These are phyloP conservation scores for Cerastis rubricosa DNA, from an alignment of 2,888 invertebrate species.

Conservation along the genomic window DNA sequence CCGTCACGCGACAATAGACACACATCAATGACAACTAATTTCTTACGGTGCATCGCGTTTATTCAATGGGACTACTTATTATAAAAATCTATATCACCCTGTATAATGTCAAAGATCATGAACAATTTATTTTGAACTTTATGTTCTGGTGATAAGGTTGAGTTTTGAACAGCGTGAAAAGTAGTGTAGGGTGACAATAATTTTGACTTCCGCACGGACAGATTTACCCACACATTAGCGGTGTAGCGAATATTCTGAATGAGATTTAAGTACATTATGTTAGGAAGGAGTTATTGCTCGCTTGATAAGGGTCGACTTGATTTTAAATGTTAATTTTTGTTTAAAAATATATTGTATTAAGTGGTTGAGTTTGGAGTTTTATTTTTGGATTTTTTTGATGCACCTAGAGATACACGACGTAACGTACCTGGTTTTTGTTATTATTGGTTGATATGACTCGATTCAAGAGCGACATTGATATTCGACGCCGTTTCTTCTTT, in stretches of 20 bases:
- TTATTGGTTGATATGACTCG: slow-evolving; percentile 2
- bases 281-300: slow-evolving; percentile 61
- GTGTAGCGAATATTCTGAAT: slow-evolving; percentile 78
- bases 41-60: slow-evolving; percentile 86
- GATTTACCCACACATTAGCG: slow-evolving; percentile 87
- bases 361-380: slow-evolving; percentile 36
- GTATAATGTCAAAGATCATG: slow-evolving; percentile 29
- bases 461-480: slow-evolving; percentile 22
- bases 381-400: slow-evolving; percentile 31
- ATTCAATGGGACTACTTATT: slow-evolving; percentile 77
- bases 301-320: slow-evolving; percentile 67
- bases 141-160: slow-evolving; percentile 6
- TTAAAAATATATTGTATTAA: slow-evolving; percentile 60
- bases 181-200: slow-evolving; percentile 73
- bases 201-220: slow-evolving; percentile 83
- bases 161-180: slow-evolving; percentile 20
- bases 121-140: slow-evolving; percentile 54
- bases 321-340: slow-evolving; percentile 65
- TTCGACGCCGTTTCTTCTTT: not conserved
- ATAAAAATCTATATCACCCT: slow-evolving; percentile 69
- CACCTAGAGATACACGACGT: slow-evolving; percentile 1
- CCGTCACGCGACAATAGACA: slow-evolving; percentile 77
- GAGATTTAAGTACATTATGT: slow-evolving; percentile 68
- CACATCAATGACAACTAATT: slow-evolving; percentile 89
- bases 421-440: not conserved